These are phyloP conservation scores for Harpagoxenus sublaevis DNA, from an alignment of 2,888 invertebrate genomes.

Conservation along the genomic window DNA sequence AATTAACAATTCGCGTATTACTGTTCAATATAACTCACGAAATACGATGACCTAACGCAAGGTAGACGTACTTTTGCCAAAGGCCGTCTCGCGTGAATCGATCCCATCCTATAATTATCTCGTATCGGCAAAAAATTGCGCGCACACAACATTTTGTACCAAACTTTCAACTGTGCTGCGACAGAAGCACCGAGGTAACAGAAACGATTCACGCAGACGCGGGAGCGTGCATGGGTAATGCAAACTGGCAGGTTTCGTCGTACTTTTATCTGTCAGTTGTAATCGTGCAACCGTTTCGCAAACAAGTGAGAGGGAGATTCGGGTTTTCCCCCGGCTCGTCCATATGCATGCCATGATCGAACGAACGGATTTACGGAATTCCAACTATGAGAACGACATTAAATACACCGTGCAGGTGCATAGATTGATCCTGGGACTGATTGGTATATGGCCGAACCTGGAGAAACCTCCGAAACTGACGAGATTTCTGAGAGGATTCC, in stretches of 20 bases:
- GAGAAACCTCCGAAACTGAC: background rate
- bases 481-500: background rate
- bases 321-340: background rate
- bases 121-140: background rate
- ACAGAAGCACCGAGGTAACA: background rate
- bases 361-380: background rate
- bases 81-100: background rate
- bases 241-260: background rate
- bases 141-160: background rate
- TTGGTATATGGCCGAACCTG: constrained; percentile 70
- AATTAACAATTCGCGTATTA: constrained; percentile 4
- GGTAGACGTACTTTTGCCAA: background rate
- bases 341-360: background rate
- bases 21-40: background rate
- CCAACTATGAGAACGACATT: constrained; percentile 37
- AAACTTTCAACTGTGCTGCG: constrained; percentile 8
- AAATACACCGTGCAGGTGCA: constrained; percentile 68
- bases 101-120: constrained; percentile 27
- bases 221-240: background rate
- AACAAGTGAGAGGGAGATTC: background rate
- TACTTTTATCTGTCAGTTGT: constrained; percentile 18
- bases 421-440: constrained; percentile 60
- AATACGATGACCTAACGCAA: constrained; percentile 6
- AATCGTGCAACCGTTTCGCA: background rate
- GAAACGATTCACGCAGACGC: constrained; percentile 31